phyloP scores from a whole-genome alignment of 2,113 vertebrate species.

The Anhinga anhinga region DNA sequence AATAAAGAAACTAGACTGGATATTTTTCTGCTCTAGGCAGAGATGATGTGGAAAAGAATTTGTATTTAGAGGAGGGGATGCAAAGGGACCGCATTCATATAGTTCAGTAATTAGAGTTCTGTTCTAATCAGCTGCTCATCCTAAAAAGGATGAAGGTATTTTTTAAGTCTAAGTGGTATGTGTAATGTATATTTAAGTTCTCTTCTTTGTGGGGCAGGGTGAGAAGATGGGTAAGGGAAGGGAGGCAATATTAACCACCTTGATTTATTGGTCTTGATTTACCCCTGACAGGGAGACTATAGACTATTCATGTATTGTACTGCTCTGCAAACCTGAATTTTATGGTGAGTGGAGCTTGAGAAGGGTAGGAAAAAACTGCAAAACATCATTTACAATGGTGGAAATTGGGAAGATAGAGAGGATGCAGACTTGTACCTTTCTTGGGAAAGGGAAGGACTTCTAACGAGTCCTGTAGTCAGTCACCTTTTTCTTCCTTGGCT shows the following conservation, averaged over 20 bases:
- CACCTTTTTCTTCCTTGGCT: neutral
- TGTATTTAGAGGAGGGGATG: neutral
- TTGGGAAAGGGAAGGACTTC: neutral
- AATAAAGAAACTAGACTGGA: neutral
- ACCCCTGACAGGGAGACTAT: neutral
- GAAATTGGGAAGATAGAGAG: neutral
- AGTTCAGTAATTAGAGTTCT: neutral
- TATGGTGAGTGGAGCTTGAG: neutral
- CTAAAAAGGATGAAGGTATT: neutral
- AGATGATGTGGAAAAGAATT: neutral
- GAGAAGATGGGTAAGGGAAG: neutral
- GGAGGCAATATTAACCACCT: too few relatives aligned
- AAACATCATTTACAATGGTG: neutral
- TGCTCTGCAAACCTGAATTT: neutral
- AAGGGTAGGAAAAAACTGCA: neutral
- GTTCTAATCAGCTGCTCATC: neutral
- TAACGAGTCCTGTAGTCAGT: neutral
- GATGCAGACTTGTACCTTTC: neutral
- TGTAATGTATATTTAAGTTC: neutral
- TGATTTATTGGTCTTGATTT: neutral
- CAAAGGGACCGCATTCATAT: neutral
- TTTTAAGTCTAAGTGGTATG: neutral
- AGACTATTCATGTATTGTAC: rapidly evolving
- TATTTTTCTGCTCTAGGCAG: neutral
- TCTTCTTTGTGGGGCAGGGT: neutral